Percentiles rank a stretch among this genome's conserved stretches.
phyloP scores from a whole-genome alignment of 1,140 invertebrate species.

The Latrodectus geometricus region DNA sequence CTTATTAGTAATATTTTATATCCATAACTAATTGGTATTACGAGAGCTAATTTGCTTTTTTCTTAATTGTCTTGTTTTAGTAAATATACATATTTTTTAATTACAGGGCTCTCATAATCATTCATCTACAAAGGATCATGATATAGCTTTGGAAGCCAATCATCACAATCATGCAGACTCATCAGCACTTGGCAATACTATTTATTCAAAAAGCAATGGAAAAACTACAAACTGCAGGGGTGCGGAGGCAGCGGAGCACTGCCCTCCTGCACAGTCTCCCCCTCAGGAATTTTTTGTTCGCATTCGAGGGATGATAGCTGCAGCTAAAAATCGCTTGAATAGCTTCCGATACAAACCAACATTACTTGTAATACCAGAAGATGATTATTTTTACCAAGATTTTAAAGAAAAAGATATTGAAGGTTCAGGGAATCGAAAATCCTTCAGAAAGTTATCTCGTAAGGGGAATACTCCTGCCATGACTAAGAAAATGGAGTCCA shows the following conservation, averaged over 20 bases:
- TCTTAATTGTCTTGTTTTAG: background rate
- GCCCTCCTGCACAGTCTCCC: conserved; percentile 77
- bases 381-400: conserved; percentile 70
- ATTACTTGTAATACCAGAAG: conserved; percentile 84
- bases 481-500: conserved; percentile 33
- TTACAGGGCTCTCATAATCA: background rate
- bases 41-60: too few species aligned
- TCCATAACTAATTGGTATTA: too few species aligned
- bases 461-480: conserved; percentile 4
- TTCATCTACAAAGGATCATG: background rate
- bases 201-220: conserved; percentile 6
- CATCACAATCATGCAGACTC: background rate
- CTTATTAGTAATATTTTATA: too few species aligned
- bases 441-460: conserved; percentile 22
- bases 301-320: conserved; percentile 87
- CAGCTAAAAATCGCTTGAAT: conserved; percentile 87
- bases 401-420: conserved; percentile 54
- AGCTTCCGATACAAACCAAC: conserved; percentile 83
- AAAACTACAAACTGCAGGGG: background rate
- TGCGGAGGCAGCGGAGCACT: background rate
- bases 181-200: background rate
- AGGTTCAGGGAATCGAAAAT: background rate
- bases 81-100: background rate
- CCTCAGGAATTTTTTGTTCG: conserved; percentile 86
- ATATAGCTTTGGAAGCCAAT: background rate